Evolutionary conservation across 1,140 invertebrate species (phyloP).

Genomic region (Uloborus diversus): DNA sequence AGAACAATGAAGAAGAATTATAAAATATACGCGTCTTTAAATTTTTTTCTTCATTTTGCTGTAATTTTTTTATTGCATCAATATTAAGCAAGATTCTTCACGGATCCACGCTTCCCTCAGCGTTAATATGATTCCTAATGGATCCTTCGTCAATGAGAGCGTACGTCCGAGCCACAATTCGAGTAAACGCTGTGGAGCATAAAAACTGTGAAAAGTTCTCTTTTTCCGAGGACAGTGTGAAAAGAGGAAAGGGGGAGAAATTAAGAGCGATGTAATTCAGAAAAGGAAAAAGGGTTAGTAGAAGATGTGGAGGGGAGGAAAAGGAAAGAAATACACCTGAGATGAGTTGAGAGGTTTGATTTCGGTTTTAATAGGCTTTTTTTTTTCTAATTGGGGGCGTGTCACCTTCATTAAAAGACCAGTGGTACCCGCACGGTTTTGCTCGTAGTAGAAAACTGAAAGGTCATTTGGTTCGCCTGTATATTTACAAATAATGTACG

Average conservation of each 20-base stretch:
- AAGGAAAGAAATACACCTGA: constrained; percentile 27
- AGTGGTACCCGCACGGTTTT: no score
- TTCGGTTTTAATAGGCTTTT: background rate
- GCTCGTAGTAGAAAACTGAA: no score
- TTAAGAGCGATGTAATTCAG: constrained; percentile 53
- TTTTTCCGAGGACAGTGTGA: background rate
- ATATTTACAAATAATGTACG: no score
- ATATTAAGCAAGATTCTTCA: constrained; percentile 7
- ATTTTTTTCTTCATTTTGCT: no score
- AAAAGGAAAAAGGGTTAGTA: constrained; percentile 25
- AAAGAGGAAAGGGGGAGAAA: constrained; percentile 33
- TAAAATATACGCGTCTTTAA: no score
- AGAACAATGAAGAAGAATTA: no score
- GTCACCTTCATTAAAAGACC: no score
- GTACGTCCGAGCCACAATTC: constrained; percentile 39
- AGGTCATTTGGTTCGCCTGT: no score
- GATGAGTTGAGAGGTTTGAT: constrained; percentile 37
- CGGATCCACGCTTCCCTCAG: background rate
- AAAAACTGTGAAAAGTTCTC: constrained; percentile 30
- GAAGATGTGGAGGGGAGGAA: constrained; percentile 8
- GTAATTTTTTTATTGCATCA: no score
- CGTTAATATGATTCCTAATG: constrained; percentile 38
- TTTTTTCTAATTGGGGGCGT: constrained; percentile 36
- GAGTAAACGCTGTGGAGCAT: constrained; percentile 35
- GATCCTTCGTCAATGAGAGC: constrained; percentile 49